phyloP scores from a whole-genome alignment of 2,797 vertebrate genomes.

The Balearica regulorum region DNA sequence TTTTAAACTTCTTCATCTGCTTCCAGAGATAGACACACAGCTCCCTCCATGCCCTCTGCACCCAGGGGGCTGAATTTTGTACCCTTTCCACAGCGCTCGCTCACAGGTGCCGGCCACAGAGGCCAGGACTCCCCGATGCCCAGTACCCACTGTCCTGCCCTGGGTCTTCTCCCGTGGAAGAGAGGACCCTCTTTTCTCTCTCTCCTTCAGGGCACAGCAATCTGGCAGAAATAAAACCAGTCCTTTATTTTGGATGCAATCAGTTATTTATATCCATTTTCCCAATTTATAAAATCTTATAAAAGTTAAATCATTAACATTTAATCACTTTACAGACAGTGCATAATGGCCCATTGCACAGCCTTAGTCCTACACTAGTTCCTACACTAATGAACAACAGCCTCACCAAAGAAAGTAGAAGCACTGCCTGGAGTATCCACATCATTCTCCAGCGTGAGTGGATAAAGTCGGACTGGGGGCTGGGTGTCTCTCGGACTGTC shows the following conservation, averaged over 20 bases:
- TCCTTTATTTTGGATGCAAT: background rate
- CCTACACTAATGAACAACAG: background rate
- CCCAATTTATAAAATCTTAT: background rate
- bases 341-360: background rate
- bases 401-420: background rate
- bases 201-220: background rate
- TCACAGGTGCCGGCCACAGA: fast-evolving
- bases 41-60: background rate
- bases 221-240: background rate
- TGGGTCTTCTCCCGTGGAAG: background rate
- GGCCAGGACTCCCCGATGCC: fast-evolving
- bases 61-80: background rate
- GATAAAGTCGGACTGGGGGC: background rate
- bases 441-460: background rate
- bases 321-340: background rate
- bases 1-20: background rate
- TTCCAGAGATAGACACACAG: background rate
- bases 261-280: background rate
- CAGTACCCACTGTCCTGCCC: background rate
- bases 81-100: fast-evolving
- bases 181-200: background rate
- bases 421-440: background rate
- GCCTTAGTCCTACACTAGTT: background rate
- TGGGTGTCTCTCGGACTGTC: background rate
- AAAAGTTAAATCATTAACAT: too few relatives aligned